phyloP scores from a whole-genome alignment of 2,797 vertebrate genomes.

The Morus bassanus region DNA sequence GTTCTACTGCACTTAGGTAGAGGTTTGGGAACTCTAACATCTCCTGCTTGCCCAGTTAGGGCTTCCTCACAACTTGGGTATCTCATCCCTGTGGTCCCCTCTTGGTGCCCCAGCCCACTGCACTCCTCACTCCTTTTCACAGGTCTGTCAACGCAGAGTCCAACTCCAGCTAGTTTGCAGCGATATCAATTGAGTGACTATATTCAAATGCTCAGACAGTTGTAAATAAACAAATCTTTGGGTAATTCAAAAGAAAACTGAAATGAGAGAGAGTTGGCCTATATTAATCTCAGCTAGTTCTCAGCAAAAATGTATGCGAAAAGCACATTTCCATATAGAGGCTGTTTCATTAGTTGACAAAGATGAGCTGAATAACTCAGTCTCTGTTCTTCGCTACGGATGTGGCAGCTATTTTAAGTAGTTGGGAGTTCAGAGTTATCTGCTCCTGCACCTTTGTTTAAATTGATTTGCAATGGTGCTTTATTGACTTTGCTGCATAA shows the following conservation, averaged over 20 bases:
- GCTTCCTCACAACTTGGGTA: neutral
- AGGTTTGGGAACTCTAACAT: neutral
- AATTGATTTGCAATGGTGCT: constrained; percentile 34
- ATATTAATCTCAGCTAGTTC: constrained; percentile 6
- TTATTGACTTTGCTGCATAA: constrained; percentile 45
- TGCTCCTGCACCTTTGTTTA: constrained; percentile 49
- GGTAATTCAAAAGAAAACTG: neutral
- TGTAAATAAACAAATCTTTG: constrained; percentile 21
- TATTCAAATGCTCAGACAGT: neutral
- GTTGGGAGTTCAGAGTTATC: constrained; percentile 40
- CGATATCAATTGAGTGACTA: neutral
- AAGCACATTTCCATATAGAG: constrained; percentile 31
- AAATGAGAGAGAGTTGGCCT: neutral
- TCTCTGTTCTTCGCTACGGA: neutral
- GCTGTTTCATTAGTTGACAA: constrained; percentile 9
- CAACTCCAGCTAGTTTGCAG: neutral
- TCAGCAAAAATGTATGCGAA: constrained; percentile 1
- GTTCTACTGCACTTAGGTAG: neutral
- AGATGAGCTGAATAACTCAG: constrained; percentile 18
- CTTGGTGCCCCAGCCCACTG: neutral
- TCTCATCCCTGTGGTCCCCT: neutral
- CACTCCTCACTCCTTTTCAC: neutral
- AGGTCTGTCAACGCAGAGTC: neutral
- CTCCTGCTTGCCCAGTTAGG: neutral
- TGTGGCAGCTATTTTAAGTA: constrained; percentile 36